phyloP scores from a whole-genome alignment of 1,140 invertebrate species.

The Vanessa tameamea region DNA sequence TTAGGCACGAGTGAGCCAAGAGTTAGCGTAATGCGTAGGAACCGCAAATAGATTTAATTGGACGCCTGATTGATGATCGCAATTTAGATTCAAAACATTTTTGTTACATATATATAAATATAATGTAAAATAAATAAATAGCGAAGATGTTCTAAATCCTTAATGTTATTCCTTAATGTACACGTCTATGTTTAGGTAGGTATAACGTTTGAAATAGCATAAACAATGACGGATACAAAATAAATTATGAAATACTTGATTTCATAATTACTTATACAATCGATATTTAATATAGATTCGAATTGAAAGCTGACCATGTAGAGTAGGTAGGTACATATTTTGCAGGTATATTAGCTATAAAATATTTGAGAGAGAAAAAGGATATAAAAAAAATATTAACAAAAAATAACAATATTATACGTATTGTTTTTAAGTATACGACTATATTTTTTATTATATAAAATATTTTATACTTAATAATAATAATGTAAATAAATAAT shows the following conservation, averaged over 20 bases:
- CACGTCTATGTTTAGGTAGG: too few relatives aligned
- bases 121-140: conserved; percentile 32
- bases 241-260: not conserved
- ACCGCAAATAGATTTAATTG: conserved; percentile 47
- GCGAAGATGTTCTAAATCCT: not conserved
- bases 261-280: too few relatives aligned
- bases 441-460: not conserved
- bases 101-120: conserved; percentile 28
- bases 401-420: too few relatives aligned
- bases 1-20: conserved; percentile 38
- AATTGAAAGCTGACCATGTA: too few relatives aligned
- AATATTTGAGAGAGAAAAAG: too few relatives aligned
- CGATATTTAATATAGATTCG: too few relatives aligned
- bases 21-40: conserved; percentile 38
- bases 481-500: not conserved
- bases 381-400: not conserved
- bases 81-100: conserved; percentile 41
- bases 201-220: not conserved
- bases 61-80: conserved; percentile 46
- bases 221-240: not conserved
- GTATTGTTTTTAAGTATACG: not conserved
- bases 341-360: too few relatives aligned
- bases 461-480: conserved; percentile 13
- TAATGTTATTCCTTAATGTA: not conserved
- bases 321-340: too few relatives aligned